Conservation (phyloP, 2,797 vertebrate genomes). For the Pangasius mekongensis region DNA sequence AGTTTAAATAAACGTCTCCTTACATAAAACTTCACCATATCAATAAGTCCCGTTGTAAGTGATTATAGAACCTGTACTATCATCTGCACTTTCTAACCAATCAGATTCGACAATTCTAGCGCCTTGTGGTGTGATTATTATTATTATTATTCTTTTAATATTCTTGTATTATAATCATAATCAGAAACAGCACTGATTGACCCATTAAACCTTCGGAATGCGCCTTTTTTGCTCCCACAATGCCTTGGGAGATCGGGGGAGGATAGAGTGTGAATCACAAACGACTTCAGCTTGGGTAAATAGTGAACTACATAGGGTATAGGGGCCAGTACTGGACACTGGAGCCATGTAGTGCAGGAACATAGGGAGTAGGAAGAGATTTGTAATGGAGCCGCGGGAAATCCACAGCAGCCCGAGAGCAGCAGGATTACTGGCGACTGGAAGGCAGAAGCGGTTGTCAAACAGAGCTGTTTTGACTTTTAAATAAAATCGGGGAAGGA, state of each 20-base stretch:
- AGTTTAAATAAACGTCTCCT: background rate
- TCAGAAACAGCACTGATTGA: conserved; percentile 3
- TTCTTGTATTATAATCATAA: background rate
- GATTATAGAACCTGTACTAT: background rate
- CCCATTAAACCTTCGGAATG: conserved; percentile 27
- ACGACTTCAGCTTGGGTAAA: background rate
- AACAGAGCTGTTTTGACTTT: conserved; percentile 23
- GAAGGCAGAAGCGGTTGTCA: background rate
- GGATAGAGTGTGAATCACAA: background rate
- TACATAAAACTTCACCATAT: background rate
- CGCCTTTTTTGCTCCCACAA: conserved; percentile 13
- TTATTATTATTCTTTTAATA: background rate
- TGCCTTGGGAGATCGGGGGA: conserved; percentile 3
- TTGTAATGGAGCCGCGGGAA: conserved; percentile 1
- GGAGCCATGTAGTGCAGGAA: background rate
- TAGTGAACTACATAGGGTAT: conserved; percentile 2
- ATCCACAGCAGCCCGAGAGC: background rate
- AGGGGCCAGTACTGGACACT: background rate
- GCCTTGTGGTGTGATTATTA: background rate
- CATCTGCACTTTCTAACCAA: background rate
- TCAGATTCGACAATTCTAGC: background rate
- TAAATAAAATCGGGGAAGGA: background rate
- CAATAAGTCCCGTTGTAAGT: background rate
- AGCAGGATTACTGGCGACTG: background rate
- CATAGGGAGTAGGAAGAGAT: background rate